These are phyloP conservation scores for Chlorodrepanis virens DNA, from an alignment of 2,113 vertebrate species.

Conservation along the genomic window DNA sequence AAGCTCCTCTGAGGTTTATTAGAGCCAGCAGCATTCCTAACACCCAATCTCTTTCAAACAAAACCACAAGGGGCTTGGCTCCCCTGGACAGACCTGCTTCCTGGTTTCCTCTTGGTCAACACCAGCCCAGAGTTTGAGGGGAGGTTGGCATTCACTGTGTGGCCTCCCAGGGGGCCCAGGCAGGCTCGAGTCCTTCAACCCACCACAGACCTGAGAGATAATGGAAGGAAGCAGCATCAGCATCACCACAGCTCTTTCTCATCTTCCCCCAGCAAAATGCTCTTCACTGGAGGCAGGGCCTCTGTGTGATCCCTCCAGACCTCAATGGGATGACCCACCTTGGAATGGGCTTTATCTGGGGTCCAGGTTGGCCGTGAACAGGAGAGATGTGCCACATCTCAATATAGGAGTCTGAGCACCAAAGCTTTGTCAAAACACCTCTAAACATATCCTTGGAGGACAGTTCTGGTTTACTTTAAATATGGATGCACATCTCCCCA, in stretches of 20 bases:
- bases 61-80: background rate
- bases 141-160: background rate
- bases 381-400: background rate
- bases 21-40: background rate
- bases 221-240: background rate
- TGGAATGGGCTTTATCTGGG: background rate
- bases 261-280: background rate
- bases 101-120: slow-evolving; percentile 78
- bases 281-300: background rate
- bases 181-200: background rate
- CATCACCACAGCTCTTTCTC: background rate
- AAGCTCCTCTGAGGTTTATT: background rate
- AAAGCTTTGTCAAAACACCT: background rate
- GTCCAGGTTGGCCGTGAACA: background rate
- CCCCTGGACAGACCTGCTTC: slow-evolving; percentile 75
- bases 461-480: background rate
- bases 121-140: slow-evolving; percentile 71
- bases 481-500: background rate
- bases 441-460: background rate
- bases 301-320: background rate
- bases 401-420: rapidly evolving
- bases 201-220: slow-evolving; percentile 58
- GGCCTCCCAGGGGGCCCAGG: background rate
- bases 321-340: rapidly evolving
- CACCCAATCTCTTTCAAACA: background rate